phyloP scores from a whole-genome alignment of 2,113 vertebrate genomes.

The Aspiorhynchus laticeps region DNA sequence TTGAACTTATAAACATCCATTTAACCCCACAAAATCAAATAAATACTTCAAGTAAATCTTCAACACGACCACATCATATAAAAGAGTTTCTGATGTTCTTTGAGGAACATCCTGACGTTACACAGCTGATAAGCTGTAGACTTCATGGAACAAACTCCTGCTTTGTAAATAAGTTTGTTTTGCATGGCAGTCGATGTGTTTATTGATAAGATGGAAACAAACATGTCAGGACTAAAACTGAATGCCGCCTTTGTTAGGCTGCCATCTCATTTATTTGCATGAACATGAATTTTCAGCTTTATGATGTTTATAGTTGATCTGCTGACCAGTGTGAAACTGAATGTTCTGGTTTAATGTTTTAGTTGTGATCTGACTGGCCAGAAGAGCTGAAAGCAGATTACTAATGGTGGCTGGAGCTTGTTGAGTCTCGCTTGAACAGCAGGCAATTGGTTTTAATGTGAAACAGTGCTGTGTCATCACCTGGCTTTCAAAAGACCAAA shows the following conservation, averaged over 20 bases:
- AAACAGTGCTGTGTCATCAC: constrained; percentile 33
- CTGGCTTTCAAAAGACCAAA: constrained; percentile 41
- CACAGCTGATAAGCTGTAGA: not conserved
- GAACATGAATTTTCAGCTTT: not conserved
- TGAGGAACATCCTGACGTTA: not conserved
- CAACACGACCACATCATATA: not conserved
- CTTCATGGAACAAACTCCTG: not conserved
- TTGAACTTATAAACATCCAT: not conserved
- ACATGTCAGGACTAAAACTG: not conserved
- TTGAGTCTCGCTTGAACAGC: constrained; percentile 13
- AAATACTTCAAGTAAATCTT: not conserved
- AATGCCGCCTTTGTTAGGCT: not conserved
- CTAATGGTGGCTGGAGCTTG: not conserved
- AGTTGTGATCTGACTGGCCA: not conserved
- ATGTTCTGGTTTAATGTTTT: not conserved
- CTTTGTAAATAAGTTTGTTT: not conserved
- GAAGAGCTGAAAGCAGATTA: constrained; percentile 7
- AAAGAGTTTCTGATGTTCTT: not conserved
- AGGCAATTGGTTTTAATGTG: constrained; percentile 24
- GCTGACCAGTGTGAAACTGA: not conserved
- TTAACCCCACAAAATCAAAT: not conserved
- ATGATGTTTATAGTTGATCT: not conserved
- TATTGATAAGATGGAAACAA: not conserved
- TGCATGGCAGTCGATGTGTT: not conserved
- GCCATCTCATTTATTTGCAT: not conserved